A percentile compares a stretch with the other conserved stretches of the same genome.
Conservation (phyloP, 2,113 vertebrate genomes). For the Mesitornis unicolor region DNA sequence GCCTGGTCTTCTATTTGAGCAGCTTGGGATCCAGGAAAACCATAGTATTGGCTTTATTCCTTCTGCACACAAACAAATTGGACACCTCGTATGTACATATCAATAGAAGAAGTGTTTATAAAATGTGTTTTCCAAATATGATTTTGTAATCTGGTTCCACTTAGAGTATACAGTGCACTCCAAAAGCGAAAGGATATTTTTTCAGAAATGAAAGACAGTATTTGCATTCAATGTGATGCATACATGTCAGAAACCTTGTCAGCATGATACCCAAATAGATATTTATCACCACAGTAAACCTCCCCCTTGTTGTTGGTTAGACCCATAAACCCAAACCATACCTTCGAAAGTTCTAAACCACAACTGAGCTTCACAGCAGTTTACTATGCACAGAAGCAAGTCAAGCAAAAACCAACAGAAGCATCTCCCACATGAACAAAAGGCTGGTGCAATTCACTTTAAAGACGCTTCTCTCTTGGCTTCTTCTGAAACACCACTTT, state of each 20-base stretch:
- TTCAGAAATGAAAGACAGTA: background rate
- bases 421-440: background rate
- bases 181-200: background rate
- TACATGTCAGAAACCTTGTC: background rate
- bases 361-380: background rate
- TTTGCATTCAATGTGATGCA: background rate
- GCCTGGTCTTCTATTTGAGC: background rate
- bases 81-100: background rate
- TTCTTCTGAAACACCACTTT: conserved; percentile 13
- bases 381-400: background rate
- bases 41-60: background rate
- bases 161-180: background rate
- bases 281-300: background rate
- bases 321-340: background rate
- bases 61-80: background rate
- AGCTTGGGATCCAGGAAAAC: background rate
- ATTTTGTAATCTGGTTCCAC: background rate
- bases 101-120: background rate
- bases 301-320: background rate
- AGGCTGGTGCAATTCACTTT: background rate
- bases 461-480: background rate
- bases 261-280: background rate
- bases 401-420: background rate
- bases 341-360: background rate
- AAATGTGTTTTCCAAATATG: background rate